Conservation (phyloP, 2,888 invertebrate species). For the Xylota sylvarum region DNA sequence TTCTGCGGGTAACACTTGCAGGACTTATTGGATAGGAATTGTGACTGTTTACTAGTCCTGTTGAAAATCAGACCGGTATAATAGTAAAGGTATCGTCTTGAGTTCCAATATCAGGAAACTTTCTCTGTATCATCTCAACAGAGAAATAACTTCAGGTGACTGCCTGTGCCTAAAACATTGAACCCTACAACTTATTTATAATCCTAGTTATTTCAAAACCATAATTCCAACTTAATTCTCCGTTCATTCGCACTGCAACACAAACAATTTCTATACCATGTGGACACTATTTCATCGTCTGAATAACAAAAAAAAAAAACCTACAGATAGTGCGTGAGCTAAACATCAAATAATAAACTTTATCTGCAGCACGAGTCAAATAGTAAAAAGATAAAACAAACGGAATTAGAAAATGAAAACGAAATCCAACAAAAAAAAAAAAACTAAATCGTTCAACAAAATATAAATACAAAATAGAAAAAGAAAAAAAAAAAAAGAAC, state of each 20-base stretch:
- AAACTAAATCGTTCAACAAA: too few relatives aligned
- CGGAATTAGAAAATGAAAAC: not conserved
- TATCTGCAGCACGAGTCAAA: conserved; percentile 65
- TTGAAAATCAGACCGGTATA: too few relatives aligned
- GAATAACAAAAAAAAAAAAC: conserved; percentile 17
- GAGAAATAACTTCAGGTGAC: too few relatives aligned
- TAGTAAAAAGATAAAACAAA: conserved; percentile 50
- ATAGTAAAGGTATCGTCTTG: too few relatives aligned
- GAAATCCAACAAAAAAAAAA: conserved; percentile 16
- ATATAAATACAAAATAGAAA: too few relatives aligned
- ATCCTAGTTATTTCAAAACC: not conserved
- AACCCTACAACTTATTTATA: not conserved
- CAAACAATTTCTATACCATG: conserved; percentile 20
- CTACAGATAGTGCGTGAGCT: conserved; percentile 1
- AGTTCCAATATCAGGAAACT: too few relatives aligned
- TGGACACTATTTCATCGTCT: conserved; percentile 14
- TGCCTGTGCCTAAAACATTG: too few relatives aligned
- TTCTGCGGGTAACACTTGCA: too few relatives aligned
- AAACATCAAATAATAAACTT: conserved; percentile 51
- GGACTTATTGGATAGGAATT: too few relatives aligned
- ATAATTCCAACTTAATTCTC: not conserved
- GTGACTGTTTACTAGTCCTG: too few relatives aligned
- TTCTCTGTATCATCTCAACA: too few relatives aligned
- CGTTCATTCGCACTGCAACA: conserved; percentile 11
- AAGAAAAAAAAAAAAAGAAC: conserved; percentile 44